Conservation (phyloP, 2,113 vertebrate species). For the Thomomys bottae region DNA sequence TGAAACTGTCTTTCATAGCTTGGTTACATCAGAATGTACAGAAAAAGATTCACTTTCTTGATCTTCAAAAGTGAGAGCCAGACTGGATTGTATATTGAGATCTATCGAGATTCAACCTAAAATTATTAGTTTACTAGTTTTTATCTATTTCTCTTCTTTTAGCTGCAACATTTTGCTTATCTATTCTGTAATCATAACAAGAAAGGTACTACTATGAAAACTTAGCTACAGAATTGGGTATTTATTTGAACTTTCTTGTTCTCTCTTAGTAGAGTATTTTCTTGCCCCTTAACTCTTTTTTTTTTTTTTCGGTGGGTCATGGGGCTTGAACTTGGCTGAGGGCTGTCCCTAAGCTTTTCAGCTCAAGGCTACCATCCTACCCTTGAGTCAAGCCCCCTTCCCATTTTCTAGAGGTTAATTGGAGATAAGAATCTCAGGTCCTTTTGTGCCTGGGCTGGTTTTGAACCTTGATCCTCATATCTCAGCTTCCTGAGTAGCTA, state of each 20-base stretch:
- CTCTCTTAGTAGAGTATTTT: constrained; percentile 35
- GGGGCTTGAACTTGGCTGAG: too few relatives aligned
- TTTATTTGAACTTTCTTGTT: constrained; percentile 38
- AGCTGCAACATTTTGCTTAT: neutral
- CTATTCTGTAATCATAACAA: constrained; percentile 18
- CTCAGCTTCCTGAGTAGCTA: too few relatives aligned
- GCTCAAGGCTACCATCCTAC: too few relatives aligned
- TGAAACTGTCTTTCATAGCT: neutral
- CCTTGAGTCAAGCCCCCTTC: too few relatives aligned
- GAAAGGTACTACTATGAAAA: neutral
- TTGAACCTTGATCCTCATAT: too few relatives aligned
- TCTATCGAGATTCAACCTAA: neutral
- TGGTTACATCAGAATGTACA: neutral
- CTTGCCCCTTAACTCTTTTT: neutral
- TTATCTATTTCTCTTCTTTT: neutral
- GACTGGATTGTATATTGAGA: neutral
- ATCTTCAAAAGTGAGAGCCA: neutral
- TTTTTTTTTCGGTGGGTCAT: too few relatives aligned
- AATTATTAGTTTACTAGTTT: neutral
- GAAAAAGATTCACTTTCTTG: neutral
- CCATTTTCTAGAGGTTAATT: too few relatives aligned
- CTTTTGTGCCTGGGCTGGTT: too few relatives aligned
- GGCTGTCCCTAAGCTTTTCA: too few relatives aligned
- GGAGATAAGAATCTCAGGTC: too few relatives aligned
- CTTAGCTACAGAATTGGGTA: neutral